Base-by-base conservation (phyloP, 2,113 vertebrate species). In the Callionymus lyra region DNA sequence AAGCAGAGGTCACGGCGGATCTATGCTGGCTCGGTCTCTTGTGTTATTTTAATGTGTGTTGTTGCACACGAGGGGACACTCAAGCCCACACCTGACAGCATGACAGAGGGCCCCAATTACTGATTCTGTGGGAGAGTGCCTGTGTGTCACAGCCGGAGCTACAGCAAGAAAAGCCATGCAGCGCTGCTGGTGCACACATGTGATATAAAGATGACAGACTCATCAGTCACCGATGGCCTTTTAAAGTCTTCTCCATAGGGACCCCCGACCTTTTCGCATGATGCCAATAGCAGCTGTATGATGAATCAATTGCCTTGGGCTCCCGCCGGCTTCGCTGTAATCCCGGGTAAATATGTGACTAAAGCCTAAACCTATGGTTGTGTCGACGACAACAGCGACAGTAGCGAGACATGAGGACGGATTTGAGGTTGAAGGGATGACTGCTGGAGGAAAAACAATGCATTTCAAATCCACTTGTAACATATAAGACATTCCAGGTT, bases 171-270 rank as follows among this genome's bases (percentile, higher is more conserved):
- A 18, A 18, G 31, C 50, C 50, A 44, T 36, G 47, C 43, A 44
- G 31, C 49, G 48, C 31, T 38, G 52, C 56, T 64, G 53, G 56
- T 62, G 61, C 59, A 59, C 71, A 54, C 58, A 56, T 59, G 48
- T 62, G 61, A 65, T 70, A n/a, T 45, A 61, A 72, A 75, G 63
- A 72, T 72, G 81, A 78, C 74, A 76, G 67, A 46, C 63, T 72
- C 72, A 79, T 80, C 76, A 67, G 70, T 84, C 80, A 82, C 72
- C 71, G 63, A 56, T 81, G 77, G 70, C 70, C 78, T 75, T 77
- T 79, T 76, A 64, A 81, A 74, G 65, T 54, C 54, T 66, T 77
- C 61, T 77, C 76, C 59, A 53, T 60, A 55, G 70, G 70, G 65
- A 70, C 65, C 48, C 51, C 52, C 74, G 77, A 79, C 80, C 77